Base-by-base conservation (phyloP, 2,113 vertebrate species). In the Struthio camelus region DNA sequence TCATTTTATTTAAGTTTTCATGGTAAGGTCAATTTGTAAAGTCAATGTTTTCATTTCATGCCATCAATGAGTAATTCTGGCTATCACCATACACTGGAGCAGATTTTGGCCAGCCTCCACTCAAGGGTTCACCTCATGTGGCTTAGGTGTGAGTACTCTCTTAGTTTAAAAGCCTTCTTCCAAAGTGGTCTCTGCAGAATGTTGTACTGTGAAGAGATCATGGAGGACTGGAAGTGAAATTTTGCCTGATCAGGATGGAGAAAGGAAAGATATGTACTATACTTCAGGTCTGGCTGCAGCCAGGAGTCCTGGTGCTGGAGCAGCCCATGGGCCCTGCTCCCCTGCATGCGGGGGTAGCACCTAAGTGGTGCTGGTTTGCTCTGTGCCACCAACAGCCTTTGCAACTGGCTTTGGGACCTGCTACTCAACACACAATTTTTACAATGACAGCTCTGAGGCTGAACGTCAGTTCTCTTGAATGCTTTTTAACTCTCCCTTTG, bases 61-160 rank as follows among this genome's bases (percentile, higher is more conserved):
- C 7, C 46, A 40, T 19, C 23, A 34, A 24, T 8, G 66, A 46
- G 61, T 62, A 75, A 34, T 20, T 5, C 20, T 28, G 20, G 24
- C 36, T 44, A 9, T 36, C 5, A 1, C 18, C 27, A 12, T 2
- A 8, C 8, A 9, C 6, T 22, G 19, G 3, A 2, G 1, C 30
- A 56, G 40, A 56, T 32, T 9, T 32, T 42, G 18, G 4, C 46
- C 16, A 25, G 16, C 30, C 19, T 12, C 23, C n/a, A 4, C 14
- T 15, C 3, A 3, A 1, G 1, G 3, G 5, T 38, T 71, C 3
- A 18, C 36, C 46, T n/a, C 2, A 1, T 27, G 32, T 58, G 2
- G 4, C 22, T 90, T 34, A 67, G 61, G n/a, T 46, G 25, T 8
- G 28, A 75, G 14, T 1, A 1, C 10, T 5, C 9, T 79, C 11